Evolutionary conservation across 2,888 invertebrate genomes (phyloP), one percentile per base, ranked within the genome.

Genomic region (Trachelus troglodyta): DNA sequence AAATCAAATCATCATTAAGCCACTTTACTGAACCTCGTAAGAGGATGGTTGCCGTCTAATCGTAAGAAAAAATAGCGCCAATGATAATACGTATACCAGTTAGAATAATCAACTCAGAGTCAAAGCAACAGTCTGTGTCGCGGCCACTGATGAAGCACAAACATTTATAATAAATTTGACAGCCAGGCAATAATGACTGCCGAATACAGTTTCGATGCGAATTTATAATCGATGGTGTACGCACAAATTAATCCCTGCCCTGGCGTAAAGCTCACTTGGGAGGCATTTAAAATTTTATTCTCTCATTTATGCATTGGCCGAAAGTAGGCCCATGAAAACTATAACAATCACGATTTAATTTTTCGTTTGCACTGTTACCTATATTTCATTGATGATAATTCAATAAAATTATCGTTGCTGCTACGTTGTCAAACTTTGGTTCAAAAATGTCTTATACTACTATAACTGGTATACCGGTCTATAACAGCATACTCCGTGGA

Each of bases 161-260:
- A 88, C 85, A 56, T 56, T 56, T 56, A 56, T 56, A 56, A 56
- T 56, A 23, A 9, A 88, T 88, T 87, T 85, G 83, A 81, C 81
- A 87, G 85, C 85, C 85, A 84, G 83, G 85, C 86, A 85, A 87
- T 87, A 83, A 87, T 87, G 85, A 87, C 84, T 83, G 82, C 82
- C 79, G 82, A 82, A 83, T 85, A 79, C 85, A 83, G 81, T 84
- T 83, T 87, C 82, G 84, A 86, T 87, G 84, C 84, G 87, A 87
- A 87, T 87, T 83, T 84, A 83, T 82, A 83, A 85, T 85, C 81
- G 81, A 69, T 79, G 76, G 78, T 77, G 78, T 77, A 75, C 76
- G 76, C 77, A 77, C 81, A 81, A 83, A 86, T 86, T 86, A 85
- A 83, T 71, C 56, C 23, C 23, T 9, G 23, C 0, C 23, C 23